Percentiles rank a stretch among this genome's conserved stretches.
phyloP scores from a whole-genome alignment of 2,888 invertebrate genomes.

The Epirrita christyi region DNA sequence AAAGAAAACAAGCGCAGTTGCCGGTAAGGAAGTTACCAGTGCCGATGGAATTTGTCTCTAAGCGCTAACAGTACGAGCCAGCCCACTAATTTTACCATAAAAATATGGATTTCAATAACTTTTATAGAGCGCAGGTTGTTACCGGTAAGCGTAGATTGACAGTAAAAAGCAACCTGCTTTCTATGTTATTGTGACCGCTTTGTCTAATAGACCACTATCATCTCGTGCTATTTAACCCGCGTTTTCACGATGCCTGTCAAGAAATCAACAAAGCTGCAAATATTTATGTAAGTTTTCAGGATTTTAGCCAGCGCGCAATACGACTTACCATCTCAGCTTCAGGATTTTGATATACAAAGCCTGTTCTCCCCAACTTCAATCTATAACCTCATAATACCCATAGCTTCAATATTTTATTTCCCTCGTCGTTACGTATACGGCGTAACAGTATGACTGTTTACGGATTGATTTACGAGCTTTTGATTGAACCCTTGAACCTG shows the following conservation, averaged over 20 bases:
- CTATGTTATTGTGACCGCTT: no score
- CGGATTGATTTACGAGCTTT: not conserved
- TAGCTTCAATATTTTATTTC: slow-evolving; percentile 9
- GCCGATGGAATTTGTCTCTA: no score
- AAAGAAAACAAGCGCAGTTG: not conserved
- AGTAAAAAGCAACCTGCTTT: not conserved
- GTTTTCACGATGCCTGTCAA: not conserved
- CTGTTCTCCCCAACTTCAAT: slow-evolving; percentile 8
- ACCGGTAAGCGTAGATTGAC: no score
- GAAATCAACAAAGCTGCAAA: not conserved
- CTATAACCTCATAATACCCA: not conserved
- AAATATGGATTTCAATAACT: no score
- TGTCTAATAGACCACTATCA: not conserved
- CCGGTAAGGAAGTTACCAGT: no score
- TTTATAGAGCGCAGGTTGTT: no score
- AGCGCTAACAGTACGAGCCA: no score
- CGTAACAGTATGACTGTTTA: not conserved
- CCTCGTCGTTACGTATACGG: not conserved
- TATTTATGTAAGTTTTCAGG: slow-evolving; percentile 5
- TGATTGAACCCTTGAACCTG: not conserved
- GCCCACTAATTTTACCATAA: no score
- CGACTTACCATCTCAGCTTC: slow-evolving; percentile 6
- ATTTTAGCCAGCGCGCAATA: slow-evolving; percentile 6
- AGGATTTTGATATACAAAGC: slow-evolving; percentile 6
- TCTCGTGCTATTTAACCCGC: not conserved